Conservation (phyloP, 1,140 invertebrate genomes). For the Aphelinus atriplicis region DNA sequence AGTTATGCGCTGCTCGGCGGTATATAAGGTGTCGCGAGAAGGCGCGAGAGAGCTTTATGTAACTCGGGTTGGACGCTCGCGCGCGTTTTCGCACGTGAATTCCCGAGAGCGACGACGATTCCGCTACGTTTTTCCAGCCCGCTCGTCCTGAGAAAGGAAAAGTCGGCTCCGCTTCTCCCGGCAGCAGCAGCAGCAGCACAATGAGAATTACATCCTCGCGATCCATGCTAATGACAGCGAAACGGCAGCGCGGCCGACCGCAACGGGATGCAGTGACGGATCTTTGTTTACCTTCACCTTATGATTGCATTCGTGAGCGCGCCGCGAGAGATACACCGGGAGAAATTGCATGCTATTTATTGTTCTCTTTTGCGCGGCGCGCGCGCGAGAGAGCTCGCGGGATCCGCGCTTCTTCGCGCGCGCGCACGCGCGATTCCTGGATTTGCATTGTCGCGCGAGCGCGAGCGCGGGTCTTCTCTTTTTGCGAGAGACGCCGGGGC, state of each 20-base stretch:
- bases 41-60: not conserved
- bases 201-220: not conserved
- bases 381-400: no score
- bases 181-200: not conserved
- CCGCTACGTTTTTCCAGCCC: not conserved
- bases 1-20: no score
- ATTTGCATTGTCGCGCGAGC: no score
- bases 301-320: no score
- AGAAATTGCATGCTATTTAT: no score
- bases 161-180: not conserved
- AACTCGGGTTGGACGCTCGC: not conserved
- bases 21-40: no score
- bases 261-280: not conserved
- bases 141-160: slow-evolving; percentile 30
- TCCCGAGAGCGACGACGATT: not conserved
- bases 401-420: no score
- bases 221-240: not conserved
- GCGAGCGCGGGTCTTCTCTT: no score
- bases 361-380: no score
- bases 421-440: no score
- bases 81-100: slow-evolving; percentile 20
- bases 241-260: not conserved
- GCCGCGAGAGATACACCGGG: no score
- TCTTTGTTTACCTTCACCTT: not conserved
- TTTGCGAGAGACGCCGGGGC: no score